Percentiles rank a stretch among this genome's conserved stretches.
These are phyloP conservation scores for Peromyscus polionotus DNA, from an alignment of 2,113 vertebrate species.

Conservation along the genomic window DNA sequence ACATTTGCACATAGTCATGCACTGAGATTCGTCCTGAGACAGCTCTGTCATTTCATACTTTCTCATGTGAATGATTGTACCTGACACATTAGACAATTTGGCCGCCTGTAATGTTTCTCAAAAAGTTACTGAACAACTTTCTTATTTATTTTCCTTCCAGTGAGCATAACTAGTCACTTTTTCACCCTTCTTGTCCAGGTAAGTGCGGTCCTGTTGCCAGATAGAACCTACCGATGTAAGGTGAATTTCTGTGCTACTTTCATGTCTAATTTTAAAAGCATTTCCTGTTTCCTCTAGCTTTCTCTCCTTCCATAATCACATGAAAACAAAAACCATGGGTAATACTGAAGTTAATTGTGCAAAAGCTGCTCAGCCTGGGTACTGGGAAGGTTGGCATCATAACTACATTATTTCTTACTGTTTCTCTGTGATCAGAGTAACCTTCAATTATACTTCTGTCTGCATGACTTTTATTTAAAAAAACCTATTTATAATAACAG, in stretches of 20 bases:
- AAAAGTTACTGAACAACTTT: neutral
- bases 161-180: neutral
- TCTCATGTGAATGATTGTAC: neutral
- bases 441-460: neutral
- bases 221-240: neutral
- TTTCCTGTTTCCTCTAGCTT: neutral
- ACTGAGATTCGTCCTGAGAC: neutral
- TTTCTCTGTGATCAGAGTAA: neutral
- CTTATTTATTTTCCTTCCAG: neutral
- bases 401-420: neutral
- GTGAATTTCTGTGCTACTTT: neutral
- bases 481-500: neutral
- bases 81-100: too few species aligned
- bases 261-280: neutral
- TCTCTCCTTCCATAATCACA: neutral
- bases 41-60: neutral
- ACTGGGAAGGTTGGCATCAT: neutral
- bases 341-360: neutral
- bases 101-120: neutral
- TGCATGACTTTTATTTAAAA: neutral
- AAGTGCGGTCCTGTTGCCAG: neutral
- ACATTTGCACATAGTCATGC: rapidly evolving
- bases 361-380: neutral
- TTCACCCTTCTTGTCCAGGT: neutral
- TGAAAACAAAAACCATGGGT: neutral